phyloP scores from a whole-genome alignment of 2,888 invertebrate species.

The Tetranychus truncatus region DNA sequence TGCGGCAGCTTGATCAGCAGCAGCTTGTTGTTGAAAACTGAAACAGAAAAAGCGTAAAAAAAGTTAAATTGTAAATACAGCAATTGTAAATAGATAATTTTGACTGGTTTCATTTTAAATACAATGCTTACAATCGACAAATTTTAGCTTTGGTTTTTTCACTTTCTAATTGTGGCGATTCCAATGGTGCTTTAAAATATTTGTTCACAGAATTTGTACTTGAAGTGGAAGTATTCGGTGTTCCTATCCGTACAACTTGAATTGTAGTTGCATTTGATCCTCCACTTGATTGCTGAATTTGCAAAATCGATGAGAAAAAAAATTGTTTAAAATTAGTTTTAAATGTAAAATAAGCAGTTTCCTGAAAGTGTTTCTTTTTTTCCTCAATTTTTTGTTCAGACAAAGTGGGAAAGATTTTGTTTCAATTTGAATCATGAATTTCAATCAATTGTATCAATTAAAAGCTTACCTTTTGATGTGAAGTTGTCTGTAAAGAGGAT shows the following conservation, averaged over 20 bases:
- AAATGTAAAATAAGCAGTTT: background rate
- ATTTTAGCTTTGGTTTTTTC: constrained; percentile 13
- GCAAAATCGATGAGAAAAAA: background rate
- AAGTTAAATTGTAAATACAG: background rate
- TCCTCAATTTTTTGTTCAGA: too few relatives aligned
- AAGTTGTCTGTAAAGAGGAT: constrained; percentile 11
- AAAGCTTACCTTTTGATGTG: background rate
- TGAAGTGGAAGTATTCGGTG: constrained; percentile 7
- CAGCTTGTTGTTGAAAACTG: constrained; percentile 54
- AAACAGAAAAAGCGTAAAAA: constrained; percentile 19
- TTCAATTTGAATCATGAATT: background rate
- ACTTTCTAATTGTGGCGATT: constrained; percentile 5
- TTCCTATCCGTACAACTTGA: constrained; percentile 13
- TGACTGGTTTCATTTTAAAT: background rate
- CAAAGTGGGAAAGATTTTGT: too few relatives aligned
- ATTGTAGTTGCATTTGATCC: constrained; percentile 3
- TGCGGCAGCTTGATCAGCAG: constrained; percentile 54
- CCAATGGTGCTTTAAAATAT: background rate
- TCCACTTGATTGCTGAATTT: background rate
- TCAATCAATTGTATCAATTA: background rate
- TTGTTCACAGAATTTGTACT: constrained; percentile 9
- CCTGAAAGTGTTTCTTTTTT: background rate
- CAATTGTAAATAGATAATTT: background rate
- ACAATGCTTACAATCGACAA: constrained; percentile 14
- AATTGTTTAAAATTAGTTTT: background rate